Base-by-base conservation (phyloP, 2,888 invertebrate genomes). In the Podotricha telesiphe region DNA sequence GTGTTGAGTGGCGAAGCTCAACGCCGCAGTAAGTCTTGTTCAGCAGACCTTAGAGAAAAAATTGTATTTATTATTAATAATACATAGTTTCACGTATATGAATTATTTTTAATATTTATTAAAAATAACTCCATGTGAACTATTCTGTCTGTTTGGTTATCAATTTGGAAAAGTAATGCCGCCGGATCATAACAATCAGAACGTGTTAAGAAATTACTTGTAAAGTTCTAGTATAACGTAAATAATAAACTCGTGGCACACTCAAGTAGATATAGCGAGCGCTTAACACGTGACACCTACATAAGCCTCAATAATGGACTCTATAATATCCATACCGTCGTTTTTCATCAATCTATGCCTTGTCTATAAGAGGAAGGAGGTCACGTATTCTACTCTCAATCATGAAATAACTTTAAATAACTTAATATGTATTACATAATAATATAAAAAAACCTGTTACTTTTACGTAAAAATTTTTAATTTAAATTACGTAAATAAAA, bases 141-240 rank as follows among this genome's bases (percentile, higher is more conserved):
- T n/a, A n/a, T n/a, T n/a, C n/a, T n/a, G n/a, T n/a, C n/a, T n/a
- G n/a, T n/a, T n/a, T n/a, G n/a, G n/a, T n/a, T n/a, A n/a, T n/a
- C n/a, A n/a, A 50, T 2, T 50, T 19, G 37, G 0, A 51, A 37
- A 10, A 34, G 3, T 19, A 15, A 8, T 37, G 15, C 20, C 19
- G 48, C 34, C 50, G 50, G 34, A 50, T 20, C 8, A 34, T 7
- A 50, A 48, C 17, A 50, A 37, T 17, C 0, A 37, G 17, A 55
- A 62, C 50, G 42, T 56, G 17, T 10, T 65, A 47, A 20, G 19
- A 22, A 58, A 58, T 42, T 17, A 11, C 17, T 55, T 42, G 37
- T 22, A 20, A 20, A 48, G 20, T 66, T 42, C 42, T 40, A 58
- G 37, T 17, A 59, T 50, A 50, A 58, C 59, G 58, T 59, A 66